Base-by-base conservation (phyloP, 2,888 invertebrate species). In the Andrena dorsata region DNA sequence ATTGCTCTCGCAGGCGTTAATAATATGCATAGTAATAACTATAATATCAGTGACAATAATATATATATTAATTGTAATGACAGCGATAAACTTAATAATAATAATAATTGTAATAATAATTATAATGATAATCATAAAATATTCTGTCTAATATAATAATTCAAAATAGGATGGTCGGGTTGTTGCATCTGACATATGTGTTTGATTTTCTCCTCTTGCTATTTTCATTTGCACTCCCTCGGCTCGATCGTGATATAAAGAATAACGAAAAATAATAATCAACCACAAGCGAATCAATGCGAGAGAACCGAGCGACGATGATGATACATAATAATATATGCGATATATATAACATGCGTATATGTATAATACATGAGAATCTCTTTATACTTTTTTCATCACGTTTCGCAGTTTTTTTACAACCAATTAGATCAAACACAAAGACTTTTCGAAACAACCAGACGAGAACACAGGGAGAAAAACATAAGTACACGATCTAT, bases 401-500 rank as follows among this genome's bases (percentile, higher is more conserved):
- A 5, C 35, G 41, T 63, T 51, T 20, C 32, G 68, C 69, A 60
- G 5, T 32, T 30, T 30, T 30, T 51, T 20, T 13, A 60, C 63
- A 70, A 70, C 63, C 28, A 63, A 85, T 65, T 76, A n/a, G 65
- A 89, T 85, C 86, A 88, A 88, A 91, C 89, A 88, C 83, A 88
- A 84, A 85, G 56, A 74, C 82, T 64, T 69, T 13, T 47, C 10
- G 20, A 66, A 86, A 84, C 87, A 87, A 91, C 84, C 89, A 83
- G 88, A 90, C 87, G 85, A 87, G 91, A 90, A 89, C 89, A 89
- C 86, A 90, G 90, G 91, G 89, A 90, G 89, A 83, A 92, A 90
- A 92, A 91, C 89, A 91, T 91, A 92, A 93, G 92, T 93, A 92
- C 91, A 91, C 91, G 89, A 82, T 90, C 87, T 91, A 90, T 92